These are phyloP conservation scores for Pseudococcus jackbeardsleyi DNA, from an alignment of 2,888 invertebrate genomes.

Conservation along the genomic window DNA sequence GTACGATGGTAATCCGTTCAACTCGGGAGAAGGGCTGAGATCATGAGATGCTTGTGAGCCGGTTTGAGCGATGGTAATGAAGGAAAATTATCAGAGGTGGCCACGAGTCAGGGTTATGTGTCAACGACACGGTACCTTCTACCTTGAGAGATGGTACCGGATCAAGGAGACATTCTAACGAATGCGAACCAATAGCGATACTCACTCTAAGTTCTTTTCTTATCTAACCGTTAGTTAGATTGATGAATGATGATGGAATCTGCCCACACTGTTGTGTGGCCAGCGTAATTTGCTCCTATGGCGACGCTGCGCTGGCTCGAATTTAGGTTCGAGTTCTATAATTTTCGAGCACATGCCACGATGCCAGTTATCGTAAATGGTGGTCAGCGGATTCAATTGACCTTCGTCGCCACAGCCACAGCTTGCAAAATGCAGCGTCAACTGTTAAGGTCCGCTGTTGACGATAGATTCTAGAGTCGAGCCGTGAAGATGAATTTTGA, in stretches of 20 bases:
- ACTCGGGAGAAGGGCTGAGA: slow-evolving; percentile 36
- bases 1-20: background rate
- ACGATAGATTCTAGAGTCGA: too few species aligned
- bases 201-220: background rate
- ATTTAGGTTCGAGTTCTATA: too few species aligned
- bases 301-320: too few species aligned
- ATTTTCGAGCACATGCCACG: too few species aligned
- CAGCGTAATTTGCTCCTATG: too few species aligned
- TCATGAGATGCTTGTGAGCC: slow-evolving; percentile 15
- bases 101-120: slow-evolving; percentile 37
- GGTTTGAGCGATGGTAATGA: slow-evolving; percentile 42
- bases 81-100: slow-evolving; percentile 27
- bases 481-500: too few species aligned
- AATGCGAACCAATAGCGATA: background rate
- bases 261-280: too few species aligned
- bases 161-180: slow-evolving; percentile 31
- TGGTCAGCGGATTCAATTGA: too few species aligned
- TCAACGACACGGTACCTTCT: slow-evolving; percentile 32
- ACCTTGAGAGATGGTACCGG: slow-evolving; percentile 35
- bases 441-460: too few species aligned
- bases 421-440: too few species aligned
- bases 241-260: background rate
- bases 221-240: background rate
- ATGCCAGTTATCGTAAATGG: too few species aligned
- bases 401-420: too few species aligned